Percentiles rank a stretch among this genome's conserved stretches.
Evolutionary conservation across 2,113 vertebrate species (phyloP).

Genomic region (Cathartes aura): DNA sequence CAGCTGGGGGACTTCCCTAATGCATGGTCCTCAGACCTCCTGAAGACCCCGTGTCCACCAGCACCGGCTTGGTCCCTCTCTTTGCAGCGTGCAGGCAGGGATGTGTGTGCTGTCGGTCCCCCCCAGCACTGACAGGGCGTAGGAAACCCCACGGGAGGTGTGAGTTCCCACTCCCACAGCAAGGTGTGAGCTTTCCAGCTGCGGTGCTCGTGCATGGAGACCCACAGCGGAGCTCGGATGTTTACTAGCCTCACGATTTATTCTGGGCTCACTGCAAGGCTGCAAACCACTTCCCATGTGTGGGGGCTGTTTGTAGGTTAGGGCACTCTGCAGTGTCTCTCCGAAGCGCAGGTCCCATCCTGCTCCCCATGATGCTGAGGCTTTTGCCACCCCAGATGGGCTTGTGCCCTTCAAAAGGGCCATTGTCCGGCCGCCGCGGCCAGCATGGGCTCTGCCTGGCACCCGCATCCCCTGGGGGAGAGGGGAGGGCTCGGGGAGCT

Average conservation of each 20-base stretch:
- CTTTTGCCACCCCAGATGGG: background rate
- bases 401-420: background rate
- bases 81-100: background rate
- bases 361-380: background rate
- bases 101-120: accelerated
- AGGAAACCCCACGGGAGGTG: background rate
- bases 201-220: accelerated
- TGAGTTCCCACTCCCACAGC: accelerated
- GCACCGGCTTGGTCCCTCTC: accelerated
- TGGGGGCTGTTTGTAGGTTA: background rate
- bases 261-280: background rate
- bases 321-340: accelerated
- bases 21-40: accelerated
- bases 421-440: background rate
- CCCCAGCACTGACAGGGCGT: accelerated
- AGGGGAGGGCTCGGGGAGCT: background rate
- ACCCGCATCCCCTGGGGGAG: background rate
- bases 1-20: background rate
- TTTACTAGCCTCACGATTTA: background rate
- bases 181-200: background rate
- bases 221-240: accelerated
- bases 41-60: background rate
- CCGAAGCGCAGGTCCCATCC: background rate
- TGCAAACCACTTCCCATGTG: background rate
- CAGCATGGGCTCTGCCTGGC: background rate